Base-by-base conservation (phyloP, 2,888 invertebrate genomes). In the Acleris sparsana region DNA sequence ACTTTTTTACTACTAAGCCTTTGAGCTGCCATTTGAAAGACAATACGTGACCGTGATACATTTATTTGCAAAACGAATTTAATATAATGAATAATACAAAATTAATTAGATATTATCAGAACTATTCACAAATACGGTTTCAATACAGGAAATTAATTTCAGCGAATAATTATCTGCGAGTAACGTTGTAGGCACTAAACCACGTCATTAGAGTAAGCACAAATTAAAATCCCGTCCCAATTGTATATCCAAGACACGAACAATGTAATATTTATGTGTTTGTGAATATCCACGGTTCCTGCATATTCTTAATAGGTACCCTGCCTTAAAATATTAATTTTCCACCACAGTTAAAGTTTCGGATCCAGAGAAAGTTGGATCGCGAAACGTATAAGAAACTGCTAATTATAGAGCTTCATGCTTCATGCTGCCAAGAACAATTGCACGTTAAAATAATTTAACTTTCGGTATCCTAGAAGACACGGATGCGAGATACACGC, bases 361-460 rank as follows among this genome's bases (percentile, higher is more conserved):
- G 57, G 25, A 57, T 62, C 33, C 67, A 70, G 62, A 68, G 66
- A 70, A 58, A 70, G 55, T 63, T 70, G 62, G 56, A 60, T 62
- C 69, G 57, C 65, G 53, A 62, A 66, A 51, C 61, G 59, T 57
- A 29, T 60, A 62, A 67, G 57, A 57, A 57, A 57, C 25, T 11
- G 46, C 46, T 57, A 57, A 70, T 69, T 65, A 56, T 56, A 55
- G 72, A 74, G 74, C 73, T 71, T 73, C 68, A 59, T 64, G 62
- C 25, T 46, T 11, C 52, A 68, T 70, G 60, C 65, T 63, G 62
- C 58, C 56, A 53, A 69, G 70, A 71, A 76, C 75, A 75, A 71
- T 73, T 70, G 69, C 67, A 71, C 66, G 67, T 73, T 73, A 62
- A 72, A 74, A 74, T 73, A 71, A 70, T 72, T 72, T 70, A 70